A percentile compares a stretch with the other conserved stretches of the same genome.
Conservation (phyloP, 2,113 vertebrate genomes). For the Ceyx melanurus region DNA sequence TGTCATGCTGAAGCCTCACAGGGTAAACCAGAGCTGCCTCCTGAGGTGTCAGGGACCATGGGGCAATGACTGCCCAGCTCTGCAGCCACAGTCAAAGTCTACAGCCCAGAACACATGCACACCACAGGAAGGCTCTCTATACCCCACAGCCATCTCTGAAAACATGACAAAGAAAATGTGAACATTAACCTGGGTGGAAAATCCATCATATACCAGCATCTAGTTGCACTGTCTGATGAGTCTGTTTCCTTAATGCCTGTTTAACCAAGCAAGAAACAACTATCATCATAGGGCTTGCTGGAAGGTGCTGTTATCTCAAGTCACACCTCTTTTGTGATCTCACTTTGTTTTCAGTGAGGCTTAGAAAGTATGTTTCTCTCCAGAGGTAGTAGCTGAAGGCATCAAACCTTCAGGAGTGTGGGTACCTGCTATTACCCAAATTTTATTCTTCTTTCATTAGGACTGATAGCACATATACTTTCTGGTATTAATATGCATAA, state of each 20-base stretch:
- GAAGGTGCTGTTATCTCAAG: not conserved
- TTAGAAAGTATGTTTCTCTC: not conserved
- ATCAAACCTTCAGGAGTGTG: not conserved
- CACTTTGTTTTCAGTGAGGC: not conserved
- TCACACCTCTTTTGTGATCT: not conserved
- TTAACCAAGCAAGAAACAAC: not conserved
- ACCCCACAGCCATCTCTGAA: not conserved
- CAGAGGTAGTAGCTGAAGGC: not conserved
- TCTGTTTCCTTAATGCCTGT: not conserved
- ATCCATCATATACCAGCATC: not conserved
- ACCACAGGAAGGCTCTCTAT: rapidly evolving
- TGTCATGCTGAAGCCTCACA: not conserved
- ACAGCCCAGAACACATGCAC: not conserved
- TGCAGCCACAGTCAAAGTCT: not conserved
- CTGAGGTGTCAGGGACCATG: rapidly evolving
- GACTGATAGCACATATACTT: not conserved
- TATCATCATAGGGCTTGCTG: not conserved
- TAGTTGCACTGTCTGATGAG: not conserved
- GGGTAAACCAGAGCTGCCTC: not conserved
- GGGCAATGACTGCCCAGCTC: not conserved
- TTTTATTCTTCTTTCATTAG: constrained; percentile 6
- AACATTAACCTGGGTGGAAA: not conserved
- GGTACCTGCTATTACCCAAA: not conserved
- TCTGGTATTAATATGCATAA: constrained; percentile 10
- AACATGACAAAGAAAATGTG: not conserved